A percentile compares a stretch with the other conserved stretches of the same genome.
phyloP scores from a whole-genome alignment of 2,797 vertebrate genomes.

The Antrozous pallidus region DNA sequence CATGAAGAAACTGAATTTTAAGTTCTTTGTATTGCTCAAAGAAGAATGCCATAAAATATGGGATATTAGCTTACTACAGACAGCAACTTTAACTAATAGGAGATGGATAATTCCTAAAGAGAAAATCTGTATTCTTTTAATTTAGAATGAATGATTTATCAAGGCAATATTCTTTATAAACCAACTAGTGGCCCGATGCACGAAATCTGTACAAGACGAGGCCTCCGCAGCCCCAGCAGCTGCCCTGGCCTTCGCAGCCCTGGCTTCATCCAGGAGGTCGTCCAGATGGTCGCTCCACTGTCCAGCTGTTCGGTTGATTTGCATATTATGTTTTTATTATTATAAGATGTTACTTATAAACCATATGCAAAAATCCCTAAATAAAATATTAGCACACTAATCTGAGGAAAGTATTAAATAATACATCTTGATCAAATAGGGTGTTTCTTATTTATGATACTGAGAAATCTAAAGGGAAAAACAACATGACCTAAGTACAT shows the following conservation, averaged over 20 bases:
- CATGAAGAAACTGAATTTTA: constrained; percentile 12
- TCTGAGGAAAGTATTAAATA: background rate
- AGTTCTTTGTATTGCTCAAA: background rate
- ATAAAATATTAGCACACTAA: background rate
- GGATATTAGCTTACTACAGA: background rate
- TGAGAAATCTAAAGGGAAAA: background rate
- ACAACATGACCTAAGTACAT: background rate
- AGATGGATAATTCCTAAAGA: background rate
- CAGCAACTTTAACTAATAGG: background rate
- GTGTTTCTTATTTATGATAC: background rate
- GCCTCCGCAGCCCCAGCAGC: too few relatives aligned
- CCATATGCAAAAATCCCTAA: background rate
- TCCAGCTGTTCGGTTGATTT: too few relatives aligned
- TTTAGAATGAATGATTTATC: background rate
- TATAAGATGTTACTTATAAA: background rate
- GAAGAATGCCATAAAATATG: background rate
- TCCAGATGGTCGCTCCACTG: too few relatives aligned
- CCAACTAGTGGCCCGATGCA: background rate
- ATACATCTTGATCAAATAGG: background rate
- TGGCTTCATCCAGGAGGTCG: too few relatives aligned
- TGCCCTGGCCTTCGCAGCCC: too few relatives aligned
- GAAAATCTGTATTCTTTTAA: background rate
- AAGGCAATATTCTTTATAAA: background rate
- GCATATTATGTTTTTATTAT: too few relatives aligned
- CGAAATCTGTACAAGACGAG: too few relatives aligned